These are phyloP conservation scores for Beaufortia kweichowensis DNA, from an alignment of 2,113 vertebrate genomes.

Conservation along the genomic window DNA sequence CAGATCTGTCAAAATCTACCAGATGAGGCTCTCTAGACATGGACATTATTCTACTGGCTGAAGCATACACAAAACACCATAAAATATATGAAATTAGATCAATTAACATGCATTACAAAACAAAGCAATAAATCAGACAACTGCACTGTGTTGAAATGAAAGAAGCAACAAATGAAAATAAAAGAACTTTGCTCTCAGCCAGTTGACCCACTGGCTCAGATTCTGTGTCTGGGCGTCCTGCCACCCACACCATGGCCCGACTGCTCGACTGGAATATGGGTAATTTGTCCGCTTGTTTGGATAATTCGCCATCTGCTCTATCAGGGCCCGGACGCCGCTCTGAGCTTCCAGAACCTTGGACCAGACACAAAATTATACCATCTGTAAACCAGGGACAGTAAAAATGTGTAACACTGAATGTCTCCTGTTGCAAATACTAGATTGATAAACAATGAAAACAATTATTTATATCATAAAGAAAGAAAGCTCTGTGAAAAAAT, in stretches of 20 bases:
- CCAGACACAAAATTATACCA: not conserved
- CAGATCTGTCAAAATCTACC: too few species aligned
- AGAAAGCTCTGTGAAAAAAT: not conserved
- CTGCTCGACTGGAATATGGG: conserved; percentile 63
- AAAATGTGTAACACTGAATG: not conserved
- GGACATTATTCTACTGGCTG: too few species aligned
- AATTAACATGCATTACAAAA: not conserved
- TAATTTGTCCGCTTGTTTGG: conserved; percentile 73
- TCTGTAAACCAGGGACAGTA: not conserved
- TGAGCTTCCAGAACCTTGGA: conserved; percentile 38
- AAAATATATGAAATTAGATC: not conserved
- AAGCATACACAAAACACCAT: not conserved
- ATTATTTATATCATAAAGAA: not conserved
- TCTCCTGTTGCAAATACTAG: conserved; percentile 1
- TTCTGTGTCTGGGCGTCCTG: conserved; percentile 55
- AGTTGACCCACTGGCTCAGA: conserved; percentile 64
- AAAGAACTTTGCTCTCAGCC: conserved; percentile 25
- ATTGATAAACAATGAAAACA: not conserved
- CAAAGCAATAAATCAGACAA: conserved; percentile 34
- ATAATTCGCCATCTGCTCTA: conserved; percentile 74
- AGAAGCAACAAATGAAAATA: not conserved
- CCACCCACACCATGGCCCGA: conserved; percentile 57
- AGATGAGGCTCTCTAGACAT: not conserved
- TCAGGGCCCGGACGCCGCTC: conserved; percentile 54
- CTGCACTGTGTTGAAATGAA: not conserved